Evolutionary conservation across 2,797 vertebrate species (phyloP).

Genomic region (Propithecus perrieri): DNA sequence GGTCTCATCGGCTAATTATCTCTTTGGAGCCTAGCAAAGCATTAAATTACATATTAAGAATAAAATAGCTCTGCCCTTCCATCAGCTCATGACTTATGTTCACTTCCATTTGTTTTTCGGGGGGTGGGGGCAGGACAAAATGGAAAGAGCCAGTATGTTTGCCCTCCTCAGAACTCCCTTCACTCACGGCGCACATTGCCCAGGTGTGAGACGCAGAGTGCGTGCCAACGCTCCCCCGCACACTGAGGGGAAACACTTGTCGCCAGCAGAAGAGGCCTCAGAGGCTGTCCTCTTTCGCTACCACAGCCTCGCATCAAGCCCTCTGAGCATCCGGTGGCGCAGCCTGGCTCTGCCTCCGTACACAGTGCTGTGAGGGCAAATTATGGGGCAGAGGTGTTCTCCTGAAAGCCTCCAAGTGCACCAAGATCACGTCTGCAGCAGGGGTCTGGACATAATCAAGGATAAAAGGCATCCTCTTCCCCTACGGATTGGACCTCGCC

Average conservation of each 20-base stretch:
- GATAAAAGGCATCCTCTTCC: background rate
- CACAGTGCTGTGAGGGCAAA: rapidly evolving
- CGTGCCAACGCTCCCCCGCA: too few species aligned
- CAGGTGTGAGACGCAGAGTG: too few species aligned
- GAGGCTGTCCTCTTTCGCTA: rapidly evolving
- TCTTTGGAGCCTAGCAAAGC: constrained; percentile 66
- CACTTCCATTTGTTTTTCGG: constrained; percentile 2
- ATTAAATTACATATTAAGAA: constrained; percentile 68
- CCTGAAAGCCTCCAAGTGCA: background rate
- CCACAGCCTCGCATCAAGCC: rapidly evolving
- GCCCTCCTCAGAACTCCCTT: background rate
- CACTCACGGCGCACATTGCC: rapidly evolving
- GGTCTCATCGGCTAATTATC: constrained; percentile 57
- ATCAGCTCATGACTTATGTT: background rate
- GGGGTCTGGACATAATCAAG: rapidly evolving
- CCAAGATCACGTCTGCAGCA: background rate
- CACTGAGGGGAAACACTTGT: background rate
- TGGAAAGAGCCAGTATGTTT: background rate
- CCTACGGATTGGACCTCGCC: rapidly evolving
- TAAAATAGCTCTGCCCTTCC: background rate
- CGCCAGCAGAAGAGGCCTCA: too few species aligned
- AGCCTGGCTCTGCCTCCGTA: background rate
- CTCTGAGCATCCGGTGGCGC: rapidly evolving
- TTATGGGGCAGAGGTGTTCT: rapidly evolving
- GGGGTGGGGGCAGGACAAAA: background rate